Percentiles rank a stretch among this genome's conserved stretches.
Conservation (phyloP, 2,888 invertebrate genomes). For the Dilophus febrilis region DNA sequence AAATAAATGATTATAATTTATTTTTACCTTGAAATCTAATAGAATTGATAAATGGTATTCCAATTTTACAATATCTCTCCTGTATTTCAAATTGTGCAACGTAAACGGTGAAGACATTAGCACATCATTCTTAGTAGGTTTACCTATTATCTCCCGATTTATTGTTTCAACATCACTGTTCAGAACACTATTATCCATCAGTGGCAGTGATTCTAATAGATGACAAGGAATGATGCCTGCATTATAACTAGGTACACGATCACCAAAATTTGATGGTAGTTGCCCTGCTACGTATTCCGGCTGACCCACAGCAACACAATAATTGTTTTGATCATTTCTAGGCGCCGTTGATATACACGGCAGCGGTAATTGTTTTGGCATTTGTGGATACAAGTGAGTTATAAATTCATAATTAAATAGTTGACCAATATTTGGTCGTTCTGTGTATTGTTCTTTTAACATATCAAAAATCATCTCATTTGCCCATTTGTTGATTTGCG, state of each 20-base stretch:
- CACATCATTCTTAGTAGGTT: too few species aligned
- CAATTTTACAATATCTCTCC: constrained; percentile 26
- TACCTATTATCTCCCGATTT: constrained; percentile 26
- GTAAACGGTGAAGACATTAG: constrained; percentile 29
- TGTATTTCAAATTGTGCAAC: constrained; percentile 25
- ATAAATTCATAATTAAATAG: constrained; percentile 64
- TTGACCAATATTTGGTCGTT: constrained; percentile 62
- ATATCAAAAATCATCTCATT: constrained; percentile 66
- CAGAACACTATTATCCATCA: constrained; percentile 48
- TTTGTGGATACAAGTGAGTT: constrained; percentile 47
- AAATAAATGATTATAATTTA: background rate
- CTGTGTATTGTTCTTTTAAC: constrained; percentile 67
- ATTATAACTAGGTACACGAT: constrained; percentile 53
- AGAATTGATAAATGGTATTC: constrained; percentile 24
- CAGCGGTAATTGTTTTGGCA: constrained; percentile 71
- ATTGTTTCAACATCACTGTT: constrained; percentile 24
- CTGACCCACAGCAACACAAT: too few species aligned
- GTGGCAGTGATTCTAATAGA: too few species aligned
- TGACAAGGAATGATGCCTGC: too few species aligned
- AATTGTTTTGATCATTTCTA: constrained; percentile 53
- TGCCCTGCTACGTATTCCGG: too few species aligned
- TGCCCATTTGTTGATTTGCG: too few species aligned
- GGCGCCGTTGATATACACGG: constrained; percentile 93
- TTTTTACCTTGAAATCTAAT: constrained; percentile 19
- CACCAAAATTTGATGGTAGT: too few species aligned